phyloP scores from a whole-genome alignment of 2,113 vertebrate species.

The Jaculus jaculus region DNA sequence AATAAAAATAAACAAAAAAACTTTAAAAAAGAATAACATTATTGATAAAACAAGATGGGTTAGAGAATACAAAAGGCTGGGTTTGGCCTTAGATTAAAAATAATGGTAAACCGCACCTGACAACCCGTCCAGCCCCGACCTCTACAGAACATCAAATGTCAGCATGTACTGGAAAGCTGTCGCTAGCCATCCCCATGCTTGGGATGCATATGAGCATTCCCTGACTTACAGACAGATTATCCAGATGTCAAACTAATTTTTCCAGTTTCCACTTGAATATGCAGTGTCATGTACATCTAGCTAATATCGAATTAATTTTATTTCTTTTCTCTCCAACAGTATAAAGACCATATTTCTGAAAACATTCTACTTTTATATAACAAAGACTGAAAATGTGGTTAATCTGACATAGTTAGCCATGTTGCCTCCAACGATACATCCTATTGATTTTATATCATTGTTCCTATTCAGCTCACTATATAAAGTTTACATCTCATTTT shows the following conservation, averaged over 20 bases:
- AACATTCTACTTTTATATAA: neutral
- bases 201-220: constrained; percentile 1
- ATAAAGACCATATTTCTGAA: neutral
- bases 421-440: neutral
- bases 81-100: neutral
- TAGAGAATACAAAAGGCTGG: neutral
- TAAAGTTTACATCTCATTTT: neutral
- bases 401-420: neutral
- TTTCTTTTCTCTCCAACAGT: neutral
- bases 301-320: constrained; percentile 52
- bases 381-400: neutral
- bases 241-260: constrained; percentile 55
- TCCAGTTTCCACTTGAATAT: constrained; percentile 58
- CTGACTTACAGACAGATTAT: constrained; percentile 67
- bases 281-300: constrained; percentile 39
- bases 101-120: neutral
- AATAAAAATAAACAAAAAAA: too few relatives aligned
- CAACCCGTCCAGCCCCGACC: neutral
- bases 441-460: neutral
- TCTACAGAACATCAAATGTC: neutral
- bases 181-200: constrained; percentile 25
- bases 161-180: neutral
- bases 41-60: too few relatives aligned
- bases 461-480: neutral
- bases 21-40: neutral